Conservation (phyloP, 2,888 invertebrate species). For the Carterocephalus palaemon region DNA sequence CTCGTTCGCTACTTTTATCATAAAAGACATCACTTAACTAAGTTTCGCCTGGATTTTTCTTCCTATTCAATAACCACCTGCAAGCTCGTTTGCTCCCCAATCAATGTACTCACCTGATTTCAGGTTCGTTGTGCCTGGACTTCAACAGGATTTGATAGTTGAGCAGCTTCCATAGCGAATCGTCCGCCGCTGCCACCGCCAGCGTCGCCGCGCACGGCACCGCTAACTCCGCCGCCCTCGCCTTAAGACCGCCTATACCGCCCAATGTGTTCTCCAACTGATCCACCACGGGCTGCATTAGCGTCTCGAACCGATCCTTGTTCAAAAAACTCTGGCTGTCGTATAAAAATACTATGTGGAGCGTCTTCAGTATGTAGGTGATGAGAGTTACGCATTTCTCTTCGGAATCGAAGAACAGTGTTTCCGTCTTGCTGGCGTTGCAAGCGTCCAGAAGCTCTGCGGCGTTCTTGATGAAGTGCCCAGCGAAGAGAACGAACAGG, state of each 20-base stretch:
- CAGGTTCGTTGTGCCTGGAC: slow-evolving; percentile 86
- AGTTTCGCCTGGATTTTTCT: no score
- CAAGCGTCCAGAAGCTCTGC: slow-evolving; percentile 84
- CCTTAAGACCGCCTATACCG: slow-evolving; percentile 79
- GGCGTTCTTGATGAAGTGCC: slow-evolving; percentile 89
- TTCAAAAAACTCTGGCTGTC: slow-evolving; percentile 91
- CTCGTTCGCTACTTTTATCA: no score
- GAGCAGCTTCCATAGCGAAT: slow-evolving; percentile 92
- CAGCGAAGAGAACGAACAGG: slow-evolving; percentile 93
- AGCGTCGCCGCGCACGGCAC: slow-evolving; percentile 91
- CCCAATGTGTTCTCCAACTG: slow-evolving; percentile 89
- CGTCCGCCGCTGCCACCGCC: slow-evolving; percentile 89
- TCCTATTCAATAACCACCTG: no score
- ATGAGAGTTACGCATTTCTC: slow-evolving; percentile 81
- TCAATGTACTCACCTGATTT: slow-evolving; percentile 81
- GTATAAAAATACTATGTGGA: slow-evolving; percentile 88
- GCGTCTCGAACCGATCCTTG: slow-evolving; percentile 88
- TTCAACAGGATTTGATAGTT: slow-evolving; percentile 94
- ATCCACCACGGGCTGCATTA: slow-evolving; percentile 93
- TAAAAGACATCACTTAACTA: no score
- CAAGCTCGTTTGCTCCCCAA: no score
- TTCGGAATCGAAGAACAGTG: slow-evolving; percentile 73
- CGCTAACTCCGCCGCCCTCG: slow-evolving; percentile 80
- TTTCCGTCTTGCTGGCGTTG: slow-evolving; percentile 80
- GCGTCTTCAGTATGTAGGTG: slow-evolving; percentile 85